phyloP scores from a whole-genome alignment of 2,888 invertebrate genomes.

The Rosalia funebris region DNA sequence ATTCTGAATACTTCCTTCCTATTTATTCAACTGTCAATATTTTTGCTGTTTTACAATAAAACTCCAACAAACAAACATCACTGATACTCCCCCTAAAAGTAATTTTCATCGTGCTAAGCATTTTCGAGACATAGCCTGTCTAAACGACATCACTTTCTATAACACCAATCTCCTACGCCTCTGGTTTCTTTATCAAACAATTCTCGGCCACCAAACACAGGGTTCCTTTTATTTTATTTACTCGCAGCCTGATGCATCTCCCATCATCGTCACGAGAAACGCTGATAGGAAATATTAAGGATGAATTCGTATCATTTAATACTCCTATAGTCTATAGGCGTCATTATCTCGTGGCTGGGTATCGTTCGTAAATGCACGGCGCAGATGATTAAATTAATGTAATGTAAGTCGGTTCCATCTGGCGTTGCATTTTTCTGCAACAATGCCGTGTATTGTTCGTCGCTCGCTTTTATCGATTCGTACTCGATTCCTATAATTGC shows the following conservation, averaged over 20 bases:
- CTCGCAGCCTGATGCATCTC: slow-evolving; percentile 13
- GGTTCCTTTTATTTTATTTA: slow-evolving; percentile 16
- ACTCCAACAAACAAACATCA: too few species aligned
- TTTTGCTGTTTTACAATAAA: too few species aligned
- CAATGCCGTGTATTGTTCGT: too few species aligned
- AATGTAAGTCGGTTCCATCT: background rate
- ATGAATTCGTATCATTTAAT: slow-evolving; percentile 14
- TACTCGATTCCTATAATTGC: too few species aligned
- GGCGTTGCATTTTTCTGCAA: background rate
- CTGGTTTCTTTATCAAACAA: slow-evolving; percentile 12
- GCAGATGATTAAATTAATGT: background rate
- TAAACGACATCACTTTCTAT: too few species aligned
- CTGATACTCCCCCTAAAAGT: too few species aligned
- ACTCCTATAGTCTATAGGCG: background rate
- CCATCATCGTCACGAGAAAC: slow-evolving; percentile 7
- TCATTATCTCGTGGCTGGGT: slow-evolving; percentile 13
- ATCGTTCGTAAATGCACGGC: background rate
- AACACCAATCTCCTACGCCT: background rate
- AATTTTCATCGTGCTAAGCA: too few species aligned
- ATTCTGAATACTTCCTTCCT: too few species aligned
- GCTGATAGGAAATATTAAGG: slow-evolving; percentile 22
- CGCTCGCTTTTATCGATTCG: too few species aligned
- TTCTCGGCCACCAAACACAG: slow-evolving; percentile 13
- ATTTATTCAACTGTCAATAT: background rate
- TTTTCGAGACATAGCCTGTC: too few species aligned